A percentile compares a stretch with the other conserved stretches of the same genome.
Conservation (phyloP, 92 coral and sea anemone genomes). For the Zoanthus sociatus region DNA sequence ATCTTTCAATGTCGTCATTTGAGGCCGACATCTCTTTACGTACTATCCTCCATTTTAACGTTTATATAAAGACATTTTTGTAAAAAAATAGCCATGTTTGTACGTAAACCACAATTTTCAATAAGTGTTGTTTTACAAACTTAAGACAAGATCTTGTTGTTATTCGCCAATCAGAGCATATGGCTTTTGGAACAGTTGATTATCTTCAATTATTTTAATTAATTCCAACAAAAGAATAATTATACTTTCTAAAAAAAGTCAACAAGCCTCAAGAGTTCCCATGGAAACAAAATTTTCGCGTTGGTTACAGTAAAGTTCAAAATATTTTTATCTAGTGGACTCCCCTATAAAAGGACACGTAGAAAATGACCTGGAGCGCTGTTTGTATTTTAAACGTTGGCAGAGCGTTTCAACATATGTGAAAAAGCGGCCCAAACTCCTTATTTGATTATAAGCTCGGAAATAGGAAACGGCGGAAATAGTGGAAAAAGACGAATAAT, state of each 20-base stretch:
- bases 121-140: not conserved
- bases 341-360: too few relatives aligned
- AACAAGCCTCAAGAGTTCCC: not conserved
- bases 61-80: not conserved
- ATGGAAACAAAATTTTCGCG: constrained; percentile 24
- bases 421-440: too few relatives aligned
- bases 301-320: not conserved
- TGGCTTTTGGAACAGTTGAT: not conserved
- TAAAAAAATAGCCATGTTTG: not conserved
- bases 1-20: not conserved
- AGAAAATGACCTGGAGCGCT: too few relatives aligned
- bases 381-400: too few relatives aligned
- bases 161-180: constrained; percentile 15
- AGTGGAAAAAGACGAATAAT: too few relatives aligned
- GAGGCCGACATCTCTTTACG: not conserved
- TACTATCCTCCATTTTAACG: not conserved
- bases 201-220: not conserved
- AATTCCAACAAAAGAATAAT: constrained; percentile 2
- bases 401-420: too few relatives aligned
- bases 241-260: not conserved
- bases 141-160: not conserved
- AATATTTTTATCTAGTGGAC: too few relatives aligned
- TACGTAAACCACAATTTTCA: not conserved
- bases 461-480: too few relatives aligned
- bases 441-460: too few relatives aligned